A percentile compares a stretch with the other conserved stretches of the same genome.
Evolutionary conservation across 2,797 vertebrate genomes (phyloP).

Genomic region (Centroberyx gerrardi): DNA sequence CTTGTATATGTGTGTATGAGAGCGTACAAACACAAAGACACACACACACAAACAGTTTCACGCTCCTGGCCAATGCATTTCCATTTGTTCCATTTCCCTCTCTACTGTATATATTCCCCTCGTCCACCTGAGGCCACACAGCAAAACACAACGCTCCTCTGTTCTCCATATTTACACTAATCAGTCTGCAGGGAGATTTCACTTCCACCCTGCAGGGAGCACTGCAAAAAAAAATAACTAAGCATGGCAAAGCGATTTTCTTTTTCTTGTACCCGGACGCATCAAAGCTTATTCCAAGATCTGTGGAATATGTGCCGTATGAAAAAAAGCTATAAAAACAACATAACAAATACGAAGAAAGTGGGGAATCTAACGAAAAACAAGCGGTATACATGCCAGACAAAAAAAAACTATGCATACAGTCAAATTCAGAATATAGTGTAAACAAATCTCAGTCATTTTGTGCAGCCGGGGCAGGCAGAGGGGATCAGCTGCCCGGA

Average conservation of each 20-base stretch:
- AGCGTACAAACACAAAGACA: slow-evolving; percentile 13
- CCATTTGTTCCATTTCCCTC: background rate
- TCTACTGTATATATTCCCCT: slow-evolving; percentile 9
- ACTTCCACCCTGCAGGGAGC: background rate
- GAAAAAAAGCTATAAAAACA: background rate
- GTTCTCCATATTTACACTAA: background rate
- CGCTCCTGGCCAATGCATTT: background rate
- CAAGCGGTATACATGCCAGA: no score
- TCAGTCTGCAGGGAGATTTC: slow-evolving; percentile 19
- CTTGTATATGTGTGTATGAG: background rate
- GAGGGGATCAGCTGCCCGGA: slow-evolving; percentile 62
- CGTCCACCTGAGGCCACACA: slow-evolving; percentile 46
- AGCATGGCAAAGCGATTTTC: background rate
- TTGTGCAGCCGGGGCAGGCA: no score
- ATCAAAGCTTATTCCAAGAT: background rate
- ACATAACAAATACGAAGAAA: no score
- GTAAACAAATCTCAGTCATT: no score
- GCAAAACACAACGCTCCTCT: background rate
- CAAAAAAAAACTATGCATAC: no score
- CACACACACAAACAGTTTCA: background rate
- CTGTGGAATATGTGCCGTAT: background rate
- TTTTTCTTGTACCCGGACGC: background rate
- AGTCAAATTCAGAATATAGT: no score
- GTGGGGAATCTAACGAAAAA: no score
- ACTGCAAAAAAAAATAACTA: slow-evolving; percentile 16